phyloP scores from a whole-genome alignment of 1,140 invertebrate genomes.

The Portunus trituberculatus region DNA sequence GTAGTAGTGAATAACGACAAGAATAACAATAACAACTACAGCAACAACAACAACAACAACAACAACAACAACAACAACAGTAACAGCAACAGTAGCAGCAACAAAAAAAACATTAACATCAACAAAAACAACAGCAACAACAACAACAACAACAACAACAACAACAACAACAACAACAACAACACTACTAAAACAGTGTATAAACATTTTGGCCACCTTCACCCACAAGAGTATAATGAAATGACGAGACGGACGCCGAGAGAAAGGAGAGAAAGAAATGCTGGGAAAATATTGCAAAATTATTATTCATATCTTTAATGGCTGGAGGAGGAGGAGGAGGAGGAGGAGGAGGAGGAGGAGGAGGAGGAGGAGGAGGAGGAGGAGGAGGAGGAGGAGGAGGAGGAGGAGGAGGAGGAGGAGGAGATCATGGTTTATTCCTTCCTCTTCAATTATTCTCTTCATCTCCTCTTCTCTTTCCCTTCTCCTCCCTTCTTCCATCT shows the following conservation, averaged over 20 bases:
- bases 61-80: no score
- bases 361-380: slow-evolving; percentile 40
- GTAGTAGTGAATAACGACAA: no score
- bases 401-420: slow-evolving; percentile 40
- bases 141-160: no score
- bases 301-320: no score
- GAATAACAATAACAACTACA: no score
- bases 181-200: no score
- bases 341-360: slow-evolving; percentile 40
- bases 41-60: no score
- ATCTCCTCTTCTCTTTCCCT: background rate
- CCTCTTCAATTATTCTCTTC: background rate
- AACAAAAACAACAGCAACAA: no score
- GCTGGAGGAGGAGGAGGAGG: slow-evolving; percentile 37
- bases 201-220: no score
- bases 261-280: background rate
- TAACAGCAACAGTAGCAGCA: no score
- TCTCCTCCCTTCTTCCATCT: background rate
- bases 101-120: background rate
- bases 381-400: slow-evolving; percentile 40
- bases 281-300: background rate
- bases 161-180: no score
- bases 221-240: no score
- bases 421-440: background rate
- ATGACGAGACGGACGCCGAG: background rate